Evolutionary conservation across 2,888 invertebrate genomes (phyloP), one percentile per base, ranked within the genome.

Genomic region (Agrochola circellaris): DNA sequence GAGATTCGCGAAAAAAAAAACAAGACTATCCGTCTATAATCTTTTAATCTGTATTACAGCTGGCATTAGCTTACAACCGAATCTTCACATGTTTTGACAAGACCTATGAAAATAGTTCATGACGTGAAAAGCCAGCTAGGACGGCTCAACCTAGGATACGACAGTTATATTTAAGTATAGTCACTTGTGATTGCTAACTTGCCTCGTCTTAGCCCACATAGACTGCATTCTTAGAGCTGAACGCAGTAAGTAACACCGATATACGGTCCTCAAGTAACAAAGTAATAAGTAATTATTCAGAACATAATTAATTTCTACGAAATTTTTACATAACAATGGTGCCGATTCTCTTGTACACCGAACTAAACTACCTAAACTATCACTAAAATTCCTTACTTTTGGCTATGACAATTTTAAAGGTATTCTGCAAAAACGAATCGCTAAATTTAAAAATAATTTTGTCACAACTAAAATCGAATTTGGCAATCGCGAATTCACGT

Each of bases 131-230:
- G 23, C 4, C 15, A 15, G 9, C 7, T 20, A 51, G 6, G 34
- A 23, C 0, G n/a, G 20, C 51, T 2, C 1, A 6, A 51, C 23
- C 6, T 1, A 38, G 38, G 38, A 38, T 38, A n/a, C 7, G 30
- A 7, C 4, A 15, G n/a, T 20, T 5, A n/a, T 54, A 34, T 38
- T 30, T 0, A 51, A 20, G 17, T 77, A 30, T 23, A 61, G 48
- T 54, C 15, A 30, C 15, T 64, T 65, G 64, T 51, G 48, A 30
- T 9, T 48, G 42, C 58, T 51, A 23, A 58, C 42, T 54, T 76
- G 64, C 17, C 23, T 58, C 15, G 34, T 45, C 34, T 60, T 34
- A 58, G 76, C 76, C 82, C 42, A 78, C 76, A 82, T 64, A 58
- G n/a, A 65, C 82, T 17, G 42, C 65, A 76, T 82, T 76, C 30